Conservation (phyloP, 2,888 invertebrate species). For the Tetranychus piercei region DNA sequence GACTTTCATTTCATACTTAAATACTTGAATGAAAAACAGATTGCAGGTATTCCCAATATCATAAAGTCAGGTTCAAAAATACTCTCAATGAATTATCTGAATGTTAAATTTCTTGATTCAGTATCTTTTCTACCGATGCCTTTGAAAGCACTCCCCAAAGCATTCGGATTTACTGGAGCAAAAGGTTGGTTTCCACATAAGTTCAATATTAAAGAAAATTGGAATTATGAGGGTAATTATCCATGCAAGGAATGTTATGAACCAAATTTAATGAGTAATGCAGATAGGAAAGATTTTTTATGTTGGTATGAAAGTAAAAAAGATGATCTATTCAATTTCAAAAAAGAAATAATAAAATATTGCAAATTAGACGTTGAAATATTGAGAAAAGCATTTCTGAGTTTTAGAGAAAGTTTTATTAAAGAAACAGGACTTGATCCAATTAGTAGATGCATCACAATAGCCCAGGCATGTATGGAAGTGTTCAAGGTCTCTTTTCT, state of each 20-base stretch:
- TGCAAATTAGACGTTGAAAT: conserved; percentile 19
- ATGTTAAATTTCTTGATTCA: conserved; percentile 13
- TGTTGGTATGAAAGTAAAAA: not conserved
- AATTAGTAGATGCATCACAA: conserved; percentile 16
- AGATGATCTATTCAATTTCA: not conserved
- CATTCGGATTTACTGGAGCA: conserved; percentile 6
- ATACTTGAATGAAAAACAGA: not conserved
- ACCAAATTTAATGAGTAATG: not conserved
- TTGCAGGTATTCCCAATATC: not conserved
- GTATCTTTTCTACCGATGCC: conserved; percentile 8
- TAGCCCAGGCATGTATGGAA: conserved; percentile 19
- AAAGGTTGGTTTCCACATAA: conserved; percentile 18
- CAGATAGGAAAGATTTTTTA: not conserved
- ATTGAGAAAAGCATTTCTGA: not conserved
- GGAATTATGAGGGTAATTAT: not conserved
- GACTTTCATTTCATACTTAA: conserved; percentile 12
- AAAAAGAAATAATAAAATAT: conserved; percentile 14
- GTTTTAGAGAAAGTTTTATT: conserved; percentile 10
- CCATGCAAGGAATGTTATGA: not conserved
- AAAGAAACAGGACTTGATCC: conserved; percentile 14
- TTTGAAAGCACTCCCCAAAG: conserved; percentile 11
- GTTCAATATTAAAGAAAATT: not conserved
- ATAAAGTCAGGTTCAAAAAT: conserved; percentile 15
- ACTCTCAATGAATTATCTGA: not conserved
- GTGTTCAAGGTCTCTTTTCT: conserved; percentile 17